Evolutionary conservation across 2,888 invertebrate species (phyloP).

Genomic region (Sminthurides aquaticus): DNA sequence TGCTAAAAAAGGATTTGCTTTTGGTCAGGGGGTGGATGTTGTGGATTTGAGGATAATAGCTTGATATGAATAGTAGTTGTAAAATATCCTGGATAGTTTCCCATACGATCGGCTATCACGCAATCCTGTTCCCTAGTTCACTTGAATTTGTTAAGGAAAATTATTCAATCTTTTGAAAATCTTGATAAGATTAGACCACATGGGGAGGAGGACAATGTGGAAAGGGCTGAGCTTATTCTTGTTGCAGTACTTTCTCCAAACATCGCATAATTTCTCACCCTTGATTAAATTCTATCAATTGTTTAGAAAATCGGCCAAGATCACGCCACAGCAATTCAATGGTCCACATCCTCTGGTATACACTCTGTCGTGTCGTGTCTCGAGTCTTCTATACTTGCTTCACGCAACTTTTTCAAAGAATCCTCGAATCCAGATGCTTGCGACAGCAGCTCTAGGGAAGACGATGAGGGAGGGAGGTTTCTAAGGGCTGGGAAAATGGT

Average conservation of each 20-base stretch:
- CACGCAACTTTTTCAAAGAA: no score
- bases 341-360: no score
- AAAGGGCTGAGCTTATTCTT: background rate
- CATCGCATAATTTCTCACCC: constrained; percentile 11
- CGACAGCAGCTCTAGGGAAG: no score
- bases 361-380: no score
- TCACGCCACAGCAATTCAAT: constrained; percentile 24
- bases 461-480: no score
- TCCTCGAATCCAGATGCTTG: no score
- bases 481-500: no score
- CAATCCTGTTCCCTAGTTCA: constrained; percentile 20
- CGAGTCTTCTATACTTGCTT: no score
- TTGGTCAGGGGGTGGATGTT: constrained; percentile 1
- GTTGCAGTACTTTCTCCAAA: background rate
- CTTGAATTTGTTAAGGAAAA: constrained; percentile 8
- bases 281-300: constrained; percentile 28
- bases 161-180: constrained; percentile 15
- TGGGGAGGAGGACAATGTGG: constrained; percentile 26
- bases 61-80: no score
- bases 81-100: no score
- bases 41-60: background rate
- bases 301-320: constrained; percentile 26
- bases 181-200: constrained; percentile 25
- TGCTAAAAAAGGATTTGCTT: constrained; percentile 13
- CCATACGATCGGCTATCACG: constrained; percentile 16